Evolutionary conservation across 1,140 invertebrate genomes (phyloP).

Genomic region (Drosophila ambigua): DNA sequence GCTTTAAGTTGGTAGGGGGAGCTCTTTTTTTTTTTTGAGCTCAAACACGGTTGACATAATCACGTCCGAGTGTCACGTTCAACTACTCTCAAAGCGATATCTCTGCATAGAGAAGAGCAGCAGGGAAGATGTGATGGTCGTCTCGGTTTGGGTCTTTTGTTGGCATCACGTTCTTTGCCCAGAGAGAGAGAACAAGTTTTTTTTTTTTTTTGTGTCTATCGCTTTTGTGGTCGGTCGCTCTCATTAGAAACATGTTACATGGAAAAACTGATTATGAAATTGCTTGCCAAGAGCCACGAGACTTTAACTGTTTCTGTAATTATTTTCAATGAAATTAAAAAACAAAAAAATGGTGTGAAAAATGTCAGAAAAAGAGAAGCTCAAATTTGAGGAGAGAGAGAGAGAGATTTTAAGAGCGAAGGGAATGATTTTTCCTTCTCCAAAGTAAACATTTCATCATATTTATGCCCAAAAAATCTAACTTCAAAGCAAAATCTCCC

Average conservation of each 20-base stretch:
- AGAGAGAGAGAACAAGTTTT: constrained; percentile 65
- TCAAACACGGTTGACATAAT: constrained; percentile 70
- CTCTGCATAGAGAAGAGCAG: constrained; percentile 16
- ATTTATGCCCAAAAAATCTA: no score
- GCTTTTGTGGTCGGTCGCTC: constrained; percentile 53
- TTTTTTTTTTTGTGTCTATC: constrained; percentile 30
- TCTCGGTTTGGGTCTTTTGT: constrained; percentile 60
- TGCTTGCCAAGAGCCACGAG: constrained; percentile 10
- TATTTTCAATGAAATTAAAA: constrained; percentile 61
- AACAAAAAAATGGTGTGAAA: constrained; percentile 27
- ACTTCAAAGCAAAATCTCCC: no score
- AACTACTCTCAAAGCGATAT: constrained; percentile 19
- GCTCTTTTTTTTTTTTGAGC: constrained; percentile 26
- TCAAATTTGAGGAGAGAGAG: not conserved
- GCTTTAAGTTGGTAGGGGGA: not conserved
- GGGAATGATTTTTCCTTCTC: not conserved
- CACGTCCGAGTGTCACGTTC: constrained; percentile 79
- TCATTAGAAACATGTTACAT: constrained; percentile 80
- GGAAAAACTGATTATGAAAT: constrained; percentile 73
- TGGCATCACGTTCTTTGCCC: constrained; percentile 70
- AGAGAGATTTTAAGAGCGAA: not conserved
- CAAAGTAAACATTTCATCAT: no score
- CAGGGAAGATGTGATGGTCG: constrained; percentile 35
- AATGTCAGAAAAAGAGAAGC: not conserved
- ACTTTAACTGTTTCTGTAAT: constrained; percentile 72